phyloP scores from a whole-genome alignment of 1,140 invertebrate species.

The Melanaphis sacchari region DNA sequence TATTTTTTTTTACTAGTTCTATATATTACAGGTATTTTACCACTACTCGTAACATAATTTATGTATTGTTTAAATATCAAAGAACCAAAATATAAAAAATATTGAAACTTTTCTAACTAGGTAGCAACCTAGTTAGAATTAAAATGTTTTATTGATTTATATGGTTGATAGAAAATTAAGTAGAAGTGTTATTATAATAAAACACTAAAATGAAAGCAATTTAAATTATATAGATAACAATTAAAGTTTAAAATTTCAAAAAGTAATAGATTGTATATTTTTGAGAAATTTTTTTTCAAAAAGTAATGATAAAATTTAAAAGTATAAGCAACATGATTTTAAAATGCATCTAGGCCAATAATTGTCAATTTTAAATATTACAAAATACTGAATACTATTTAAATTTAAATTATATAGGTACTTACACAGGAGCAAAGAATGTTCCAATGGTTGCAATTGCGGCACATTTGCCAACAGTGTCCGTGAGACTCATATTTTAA shows the following conservation, averaged over 20 bases:
- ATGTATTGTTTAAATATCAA: too few relatives aligned
- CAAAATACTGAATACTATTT: neutral
- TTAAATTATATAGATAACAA: neutral
- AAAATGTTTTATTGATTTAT: too few relatives aligned
- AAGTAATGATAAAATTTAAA: neutral
- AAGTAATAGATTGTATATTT: neutral
- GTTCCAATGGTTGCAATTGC: conserved; percentile 71
- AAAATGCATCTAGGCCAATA: neutral
- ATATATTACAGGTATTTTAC: too few relatives aligned
- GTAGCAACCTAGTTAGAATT: too few relatives aligned
- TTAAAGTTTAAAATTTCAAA: neutral
- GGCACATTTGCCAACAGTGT: conserved; percentile 66
- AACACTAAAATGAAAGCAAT: too few relatives aligned
- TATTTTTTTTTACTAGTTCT: too few relatives aligned
- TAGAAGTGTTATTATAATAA: too few relatives aligned
- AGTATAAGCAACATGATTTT: neutral
- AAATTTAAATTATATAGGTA: neutral
- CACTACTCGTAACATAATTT: too few relatives aligned
- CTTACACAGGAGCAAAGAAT: conserved; percentile 71
- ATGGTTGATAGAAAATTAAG: too few relatives aligned
- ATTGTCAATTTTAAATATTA: neutral
- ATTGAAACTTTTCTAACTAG: too few relatives aligned
- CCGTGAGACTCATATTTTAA: conserved; percentile 64
- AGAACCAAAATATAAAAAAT: too few relatives aligned
- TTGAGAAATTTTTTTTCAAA: conserved; percentile 14